A percentile compares a stretch with the other conserved stretches of the same genome.
These are phyloP conservation scores for Sciurus carolinensis DNA, from an alignment of 2,797 vertebrate species.

Conservation along the genomic window DNA sequence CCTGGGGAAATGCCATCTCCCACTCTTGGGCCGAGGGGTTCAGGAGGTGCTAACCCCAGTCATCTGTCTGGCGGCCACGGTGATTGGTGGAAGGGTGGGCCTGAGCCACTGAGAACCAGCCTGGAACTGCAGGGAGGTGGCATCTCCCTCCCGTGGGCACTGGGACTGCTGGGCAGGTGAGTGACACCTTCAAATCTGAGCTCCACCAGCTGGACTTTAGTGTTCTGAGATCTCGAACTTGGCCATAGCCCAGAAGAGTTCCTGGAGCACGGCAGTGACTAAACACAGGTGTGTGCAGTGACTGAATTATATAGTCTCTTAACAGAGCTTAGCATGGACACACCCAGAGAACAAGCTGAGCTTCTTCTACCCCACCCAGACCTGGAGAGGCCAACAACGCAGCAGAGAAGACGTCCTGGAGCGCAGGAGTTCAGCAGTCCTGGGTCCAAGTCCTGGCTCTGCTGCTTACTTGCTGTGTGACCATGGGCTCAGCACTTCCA, in stretches of 20 bases:
- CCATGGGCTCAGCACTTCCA: too few relatives aligned
- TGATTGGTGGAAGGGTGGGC: neutral
- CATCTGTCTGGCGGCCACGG: neutral
- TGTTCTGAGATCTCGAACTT: neutral
- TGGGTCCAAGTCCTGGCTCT: neutral
- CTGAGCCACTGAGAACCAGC: neutral
- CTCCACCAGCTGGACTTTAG: neutral
- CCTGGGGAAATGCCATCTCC: neutral
- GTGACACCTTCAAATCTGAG: neutral
- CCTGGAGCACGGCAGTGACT: neutral
- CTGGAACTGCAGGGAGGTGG: neutral
- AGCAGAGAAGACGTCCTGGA: neutral
- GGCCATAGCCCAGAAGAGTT: neutral
- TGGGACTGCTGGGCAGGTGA: neutral
- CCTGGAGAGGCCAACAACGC: neutral
- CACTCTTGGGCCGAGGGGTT: neutral
- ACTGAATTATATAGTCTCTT: neutral
- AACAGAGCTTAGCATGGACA: neutral
- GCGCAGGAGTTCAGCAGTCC: neutral
- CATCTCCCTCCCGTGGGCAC: neutral
- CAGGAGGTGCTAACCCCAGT: too few relatives aligned
- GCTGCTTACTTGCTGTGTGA: neutral
- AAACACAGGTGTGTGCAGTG: neutral
- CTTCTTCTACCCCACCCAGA: too few relatives aligned
- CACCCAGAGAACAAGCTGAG: neutral